These are phyloP conservation scores for Mesoclemmys tuberculata DNA, from an alignment of 2,113 vertebrate genomes.

Conservation along the genomic window DNA sequence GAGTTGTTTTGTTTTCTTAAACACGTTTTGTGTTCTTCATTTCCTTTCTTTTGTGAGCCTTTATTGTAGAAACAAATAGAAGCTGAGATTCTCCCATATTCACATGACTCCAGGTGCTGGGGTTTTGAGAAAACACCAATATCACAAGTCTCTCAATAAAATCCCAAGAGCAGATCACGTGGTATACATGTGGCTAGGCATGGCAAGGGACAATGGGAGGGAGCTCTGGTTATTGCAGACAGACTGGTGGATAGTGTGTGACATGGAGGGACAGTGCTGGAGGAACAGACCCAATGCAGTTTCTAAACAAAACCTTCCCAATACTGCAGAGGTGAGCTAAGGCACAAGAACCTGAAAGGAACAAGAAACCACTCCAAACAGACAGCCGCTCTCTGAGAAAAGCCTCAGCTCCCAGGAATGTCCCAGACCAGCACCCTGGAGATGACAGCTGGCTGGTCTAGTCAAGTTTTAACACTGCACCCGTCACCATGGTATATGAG, in stretches of 20 bases:
- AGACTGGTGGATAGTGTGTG: background rate
- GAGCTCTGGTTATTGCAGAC: background rate
- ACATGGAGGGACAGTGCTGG: rapidly evolving
- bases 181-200: background rate
- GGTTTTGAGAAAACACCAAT: background rate
- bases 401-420: background rate
- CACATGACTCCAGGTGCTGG: background rate
- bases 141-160: background rate
- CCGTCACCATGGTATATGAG: background rate
- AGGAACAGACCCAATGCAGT: background rate
- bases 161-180: background rate
- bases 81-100: background rate
- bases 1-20: background rate
- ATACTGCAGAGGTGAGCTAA: background rate
- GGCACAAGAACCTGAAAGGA: background rate
- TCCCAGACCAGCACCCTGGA: rapidly evolving
- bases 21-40: background rate
- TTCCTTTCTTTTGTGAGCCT: background rate
- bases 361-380: rapidly evolving
- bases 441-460: rapidly evolving
- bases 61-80: background rate
- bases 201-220: rapidly evolving
- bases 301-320: background rate
- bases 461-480: rapidly evolving
- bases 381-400: background rate